A percentile compares a stretch with the other conserved stretches of the same genome.
phyloP scores from a whole-genome alignment of 2,888 invertebrate species.

The Habroteleia sp. region DNA sequence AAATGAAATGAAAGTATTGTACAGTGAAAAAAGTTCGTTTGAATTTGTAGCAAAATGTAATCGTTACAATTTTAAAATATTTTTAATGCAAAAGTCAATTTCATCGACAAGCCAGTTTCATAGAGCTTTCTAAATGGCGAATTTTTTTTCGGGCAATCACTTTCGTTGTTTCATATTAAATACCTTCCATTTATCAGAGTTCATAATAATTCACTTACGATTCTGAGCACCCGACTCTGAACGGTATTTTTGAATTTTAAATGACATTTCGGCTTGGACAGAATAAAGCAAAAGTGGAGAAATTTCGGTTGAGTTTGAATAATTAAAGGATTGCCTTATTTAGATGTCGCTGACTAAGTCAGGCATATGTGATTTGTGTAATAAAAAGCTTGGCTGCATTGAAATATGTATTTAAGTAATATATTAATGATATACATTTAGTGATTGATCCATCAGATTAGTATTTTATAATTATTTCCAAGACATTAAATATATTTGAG shows the following conservation, averaged over 20 bases:
- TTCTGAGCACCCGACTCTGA: slow-evolving; percentile 30
- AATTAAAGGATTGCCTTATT: slow-evolving; percentile 48
- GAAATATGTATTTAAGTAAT: slow-evolving; percentile 51
- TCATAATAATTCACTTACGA: too few species aligned
- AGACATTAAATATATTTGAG: slow-evolving; percentile 19
- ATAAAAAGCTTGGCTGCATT: slow-evolving; percentile 59
- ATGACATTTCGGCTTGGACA: slow-evolving; percentile 22
- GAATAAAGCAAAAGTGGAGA: slow-evolving; percentile 29
- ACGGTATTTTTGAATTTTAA: background rate
- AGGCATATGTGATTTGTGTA: slow-evolving; percentile 56
- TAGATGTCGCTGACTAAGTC: slow-evolving; percentile 52
- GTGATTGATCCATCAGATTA: slow-evolving; percentile 36
- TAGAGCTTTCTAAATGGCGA: too few species aligned
- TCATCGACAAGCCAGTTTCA: too few species aligned
- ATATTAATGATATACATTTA: slow-evolving; percentile 39
- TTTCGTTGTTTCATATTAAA: too few species aligned
- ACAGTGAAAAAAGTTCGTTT: background rate
- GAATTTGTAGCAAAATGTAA: background rate
- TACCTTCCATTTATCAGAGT: too few species aligned
- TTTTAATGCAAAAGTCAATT: too few species aligned
- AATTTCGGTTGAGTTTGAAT: slow-evolving; percentile 30
- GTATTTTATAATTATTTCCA: slow-evolving; percentile 36
- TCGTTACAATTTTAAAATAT: too few species aligned
- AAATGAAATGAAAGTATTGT: slow-evolving; percentile 18
- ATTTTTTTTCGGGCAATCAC: too few species aligned